A percentile compares a stretch with the other conserved stretches of the same genome.
phyloP scores from a whole-genome alignment of 2,797 vertebrate species.

The Argentina silus region DNA sequence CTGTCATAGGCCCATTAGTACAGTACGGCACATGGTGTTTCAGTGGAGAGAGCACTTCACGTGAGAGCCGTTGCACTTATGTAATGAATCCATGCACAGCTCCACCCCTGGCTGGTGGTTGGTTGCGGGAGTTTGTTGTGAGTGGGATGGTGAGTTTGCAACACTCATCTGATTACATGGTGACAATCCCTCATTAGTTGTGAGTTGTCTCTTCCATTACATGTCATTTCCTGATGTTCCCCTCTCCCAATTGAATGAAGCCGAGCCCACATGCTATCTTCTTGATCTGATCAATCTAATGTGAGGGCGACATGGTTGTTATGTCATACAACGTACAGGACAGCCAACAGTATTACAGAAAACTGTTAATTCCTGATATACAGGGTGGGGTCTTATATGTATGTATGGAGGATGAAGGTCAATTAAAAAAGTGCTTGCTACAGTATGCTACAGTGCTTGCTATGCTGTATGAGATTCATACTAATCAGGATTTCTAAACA shows the following conservation, averaged over 20 bases:
- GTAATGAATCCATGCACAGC: neutral
- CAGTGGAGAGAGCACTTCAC: neutral
- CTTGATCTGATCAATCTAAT: no score
- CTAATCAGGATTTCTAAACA: neutral
- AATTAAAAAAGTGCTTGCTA: no score
- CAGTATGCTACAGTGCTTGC: neutral
- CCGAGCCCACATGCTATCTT: no score
- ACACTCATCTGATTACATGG: neutral
- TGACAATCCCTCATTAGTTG: neutral
- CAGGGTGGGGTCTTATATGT: no score
- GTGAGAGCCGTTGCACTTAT: neutral
- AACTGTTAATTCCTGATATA: no score
- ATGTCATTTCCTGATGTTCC: neutral
- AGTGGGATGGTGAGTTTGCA: neutral
- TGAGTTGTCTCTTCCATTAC: neutral
- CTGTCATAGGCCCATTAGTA: slow-evolving; percentile 14
- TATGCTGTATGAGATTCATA: neutral
- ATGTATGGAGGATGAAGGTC: no score
- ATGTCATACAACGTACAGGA: no score
- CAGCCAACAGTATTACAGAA: no score
- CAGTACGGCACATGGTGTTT: neutral
- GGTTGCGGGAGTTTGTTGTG: neutral
- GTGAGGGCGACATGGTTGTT: no score
- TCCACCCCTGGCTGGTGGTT: neutral
- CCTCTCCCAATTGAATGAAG: neutral